Conservation (phyloP, 2,113 vertebrate genomes). For the Neolamprologus kungweensis region DNA sequence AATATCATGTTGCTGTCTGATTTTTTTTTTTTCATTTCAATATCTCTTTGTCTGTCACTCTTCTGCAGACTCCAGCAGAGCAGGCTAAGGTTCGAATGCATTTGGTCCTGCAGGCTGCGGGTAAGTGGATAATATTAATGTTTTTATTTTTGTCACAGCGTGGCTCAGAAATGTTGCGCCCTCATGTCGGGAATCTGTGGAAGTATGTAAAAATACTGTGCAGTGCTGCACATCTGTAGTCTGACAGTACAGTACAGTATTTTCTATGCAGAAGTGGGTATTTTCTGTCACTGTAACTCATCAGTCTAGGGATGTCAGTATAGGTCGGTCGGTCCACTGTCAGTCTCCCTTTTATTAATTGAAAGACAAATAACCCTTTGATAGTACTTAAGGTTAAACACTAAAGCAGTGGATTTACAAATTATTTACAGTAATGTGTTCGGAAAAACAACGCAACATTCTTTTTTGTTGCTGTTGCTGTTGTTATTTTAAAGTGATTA, state of each 20-base stretch:
- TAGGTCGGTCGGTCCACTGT: neutral
- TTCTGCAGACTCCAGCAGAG: slow-evolving; percentile 83
- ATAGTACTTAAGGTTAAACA: neutral
- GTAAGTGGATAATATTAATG: slow-evolving; percentile 64
- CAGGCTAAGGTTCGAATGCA: slow-evolving; percentile 93
- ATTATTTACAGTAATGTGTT: neutral
- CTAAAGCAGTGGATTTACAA: neutral
- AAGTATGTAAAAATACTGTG: neutral
- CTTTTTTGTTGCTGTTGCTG: neutral
- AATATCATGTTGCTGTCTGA: neutral
- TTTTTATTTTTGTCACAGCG: neutral
- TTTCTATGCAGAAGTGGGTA: neutral
- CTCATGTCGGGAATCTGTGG: neutral
- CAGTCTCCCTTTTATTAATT: neutral
- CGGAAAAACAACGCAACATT: neutral
- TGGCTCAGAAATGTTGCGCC: neutral
- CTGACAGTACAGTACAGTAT: neutral
- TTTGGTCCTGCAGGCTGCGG: slow-evolving; percentile 91
- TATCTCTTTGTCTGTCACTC: neutral
- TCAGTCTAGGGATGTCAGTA: neutral
- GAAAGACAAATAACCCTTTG: neutral
- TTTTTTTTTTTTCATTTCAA: neutral
- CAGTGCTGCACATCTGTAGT: neutral
- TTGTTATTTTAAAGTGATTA: neutral
- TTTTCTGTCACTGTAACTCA: neutral